These are phyloP conservation scores for Prenolepis imparis DNA, from an alignment of 2,888 invertebrate genomes.

Conservation along the genomic window DNA sequence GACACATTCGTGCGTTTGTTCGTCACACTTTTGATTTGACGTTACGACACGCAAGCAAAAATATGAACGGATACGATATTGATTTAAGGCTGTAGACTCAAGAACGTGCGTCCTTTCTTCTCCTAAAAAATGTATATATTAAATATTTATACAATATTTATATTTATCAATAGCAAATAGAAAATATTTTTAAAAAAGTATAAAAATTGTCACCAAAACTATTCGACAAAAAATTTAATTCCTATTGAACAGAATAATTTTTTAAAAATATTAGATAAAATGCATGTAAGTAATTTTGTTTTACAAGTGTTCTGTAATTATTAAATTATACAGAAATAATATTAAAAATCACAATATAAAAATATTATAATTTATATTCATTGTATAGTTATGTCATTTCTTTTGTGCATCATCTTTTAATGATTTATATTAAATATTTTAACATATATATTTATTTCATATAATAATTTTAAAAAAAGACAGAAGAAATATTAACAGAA, in stretches of 20 bases:
- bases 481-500: no score
- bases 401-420: no score
- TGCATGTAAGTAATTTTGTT: neutral
- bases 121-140: neutral
- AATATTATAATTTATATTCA: neutral
- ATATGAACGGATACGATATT: conserved; percentile 31
- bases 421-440: no score
- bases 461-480: no score
- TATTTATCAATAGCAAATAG: no score
- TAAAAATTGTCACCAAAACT: neutral
- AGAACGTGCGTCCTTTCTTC: conserved; percentile 16
- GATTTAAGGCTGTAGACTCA: conserved; percentile 60
- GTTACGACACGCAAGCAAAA: conserved; percentile 19
- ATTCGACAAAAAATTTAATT: conserved; percentile 22
- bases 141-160: no score
- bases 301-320: neutral
- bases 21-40: conserved; percentile 64
- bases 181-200: neutral
- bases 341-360: neutral
- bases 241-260: neutral
- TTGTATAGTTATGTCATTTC: neutral
- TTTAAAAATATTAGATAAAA: neutral
- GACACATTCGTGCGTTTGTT: conserved; percentile 60
- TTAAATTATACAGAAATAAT: neutral
- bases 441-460: no score